Conservation (phyloP, 2,113 vertebrate genomes). For the Ailuropoda melanoleuca region DNA sequence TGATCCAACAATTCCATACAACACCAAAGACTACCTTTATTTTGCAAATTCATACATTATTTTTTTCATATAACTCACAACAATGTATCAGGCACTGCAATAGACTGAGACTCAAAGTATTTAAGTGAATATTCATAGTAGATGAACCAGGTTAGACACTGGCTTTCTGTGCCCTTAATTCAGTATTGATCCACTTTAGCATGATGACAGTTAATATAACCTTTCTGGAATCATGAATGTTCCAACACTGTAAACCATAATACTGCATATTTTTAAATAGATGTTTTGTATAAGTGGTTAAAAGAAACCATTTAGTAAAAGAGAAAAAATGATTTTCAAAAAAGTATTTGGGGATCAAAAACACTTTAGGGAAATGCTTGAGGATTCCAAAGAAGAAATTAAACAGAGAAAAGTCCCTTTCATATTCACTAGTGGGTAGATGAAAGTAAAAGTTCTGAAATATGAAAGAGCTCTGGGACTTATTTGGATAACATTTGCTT, state of each 20-base stretch:
- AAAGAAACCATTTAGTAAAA: conserved; percentile 17
- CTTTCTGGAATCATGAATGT: conserved; percentile 6
- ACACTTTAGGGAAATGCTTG: conserved; percentile 53
- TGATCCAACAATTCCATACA: neutral
- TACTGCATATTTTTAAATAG: conserved; percentile 27
- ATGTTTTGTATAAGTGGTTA: conserved; percentile 4
- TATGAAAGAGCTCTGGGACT: neutral
- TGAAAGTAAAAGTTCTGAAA: conserved; percentile 67
- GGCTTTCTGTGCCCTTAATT: neutral
- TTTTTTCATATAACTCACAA: neutral
- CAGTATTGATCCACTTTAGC: neutral
- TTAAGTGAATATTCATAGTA: neutral
- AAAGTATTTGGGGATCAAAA: conserved; percentile 49
- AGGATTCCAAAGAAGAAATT: conserved; percentile 73
- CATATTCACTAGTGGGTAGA: neutral
- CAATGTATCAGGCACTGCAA: neutral
- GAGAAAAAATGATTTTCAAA: neutral
- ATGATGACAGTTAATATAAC: neutral
- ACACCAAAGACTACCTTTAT: neutral
- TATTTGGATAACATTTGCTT: neutral
- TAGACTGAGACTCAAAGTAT: neutral
- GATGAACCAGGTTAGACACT: neutral
- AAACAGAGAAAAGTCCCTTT: conserved; percentile 63
- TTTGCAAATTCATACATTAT: neutral
- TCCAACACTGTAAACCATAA: neutral